phyloP scores from a whole-genome alignment of 1,140 invertebrate species.

The Aphelenchoides besseyi region DNA sequence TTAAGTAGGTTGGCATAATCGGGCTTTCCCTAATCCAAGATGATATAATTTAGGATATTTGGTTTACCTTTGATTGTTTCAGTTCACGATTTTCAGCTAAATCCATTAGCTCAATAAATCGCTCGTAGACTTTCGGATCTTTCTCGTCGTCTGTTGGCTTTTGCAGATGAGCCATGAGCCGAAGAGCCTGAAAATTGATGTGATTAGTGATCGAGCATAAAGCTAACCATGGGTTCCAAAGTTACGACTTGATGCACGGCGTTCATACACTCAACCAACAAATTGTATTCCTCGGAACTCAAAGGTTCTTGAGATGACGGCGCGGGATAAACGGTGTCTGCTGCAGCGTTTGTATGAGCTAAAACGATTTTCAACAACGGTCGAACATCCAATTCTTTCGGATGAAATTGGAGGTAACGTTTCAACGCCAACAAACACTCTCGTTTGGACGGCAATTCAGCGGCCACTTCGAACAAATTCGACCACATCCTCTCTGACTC shows the following conservation, averaged over 20 bases:
- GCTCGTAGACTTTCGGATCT: slow-evolving; percentile 7
- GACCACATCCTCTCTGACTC: slow-evolving; percentile 18
- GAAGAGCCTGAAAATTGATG: neutral
- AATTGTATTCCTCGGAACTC: neutral
- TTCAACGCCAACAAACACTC: slow-evolving; percentile 19
- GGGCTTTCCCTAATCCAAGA: neutral
- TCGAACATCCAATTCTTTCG: slow-evolving; percentile 1
- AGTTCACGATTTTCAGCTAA: slow-evolving; percentile 21
- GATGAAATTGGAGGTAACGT: neutral
- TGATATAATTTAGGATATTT: neutral
- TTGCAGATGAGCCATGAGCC: slow-evolving; percentile 16
- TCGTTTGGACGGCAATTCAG: slow-evolving; percentile 16
- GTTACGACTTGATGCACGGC: slow-evolving; percentile 1
- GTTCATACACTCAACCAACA: slow-evolving; percentile 3
- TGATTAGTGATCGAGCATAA: neutral
- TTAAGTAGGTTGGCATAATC: neutral
- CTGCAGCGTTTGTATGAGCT: slow-evolving; percentile 7
- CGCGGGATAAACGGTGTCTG: neutral
- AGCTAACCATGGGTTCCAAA: slow-evolving; percentile 7
- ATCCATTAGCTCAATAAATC: slow-evolving; percentile 18
- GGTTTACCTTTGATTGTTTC: neutral
- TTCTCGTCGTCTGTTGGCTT: slow-evolving; percentile 8
- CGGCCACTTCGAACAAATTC: slow-evolving; percentile 15
- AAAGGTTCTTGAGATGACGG: slow-evolving; percentile 10
- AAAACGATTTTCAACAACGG: slow-evolving; percentile 12